Percentiles rank a stretch among this genome's conserved stretches.
Conservation (phyloP, 2,888 invertebrate species). For the Luperina testacea region DNA sequence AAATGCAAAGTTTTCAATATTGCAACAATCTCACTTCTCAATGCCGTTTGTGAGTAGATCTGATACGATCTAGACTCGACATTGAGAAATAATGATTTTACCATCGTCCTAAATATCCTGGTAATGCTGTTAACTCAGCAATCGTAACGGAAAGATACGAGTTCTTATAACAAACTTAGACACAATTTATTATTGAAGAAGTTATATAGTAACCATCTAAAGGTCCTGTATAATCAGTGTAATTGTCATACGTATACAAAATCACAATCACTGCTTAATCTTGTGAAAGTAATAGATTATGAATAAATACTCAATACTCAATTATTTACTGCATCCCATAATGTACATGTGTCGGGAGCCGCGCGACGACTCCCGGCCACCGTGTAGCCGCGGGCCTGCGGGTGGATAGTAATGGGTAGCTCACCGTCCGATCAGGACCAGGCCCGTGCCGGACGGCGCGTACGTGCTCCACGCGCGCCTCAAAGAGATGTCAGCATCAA, state of each 20-base stretch:
- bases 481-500: too few species aligned
- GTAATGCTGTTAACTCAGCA: neutral
- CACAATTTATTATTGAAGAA: neutral
- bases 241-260: neutral
- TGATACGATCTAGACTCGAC: conserved; percentile 43
- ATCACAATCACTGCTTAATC: neutral
- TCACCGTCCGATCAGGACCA: too few species aligned
- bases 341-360: too few species aligned
- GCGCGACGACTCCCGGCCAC: too few species aligned
- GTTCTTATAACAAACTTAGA: neutral
- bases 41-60: conserved; percentile 45
- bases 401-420: too few species aligned
- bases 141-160: neutral
- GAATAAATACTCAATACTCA: neutral
- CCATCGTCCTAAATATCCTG: too few species aligned
- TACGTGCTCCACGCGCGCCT: too few species aligned
- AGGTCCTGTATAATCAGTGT: neutral
- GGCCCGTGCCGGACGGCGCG: too few species aligned
- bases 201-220: neutral
- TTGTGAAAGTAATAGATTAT: neutral
- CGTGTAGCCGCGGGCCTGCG: too few species aligned
- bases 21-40: conserved; percentile 63
- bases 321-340: too few species aligned
- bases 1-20: conserved; percentile 70
- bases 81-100: neutral